Evolutionary conservation across 1,140 invertebrate genomes (phyloP).

Genomic region (Campodea augens): DNA sequence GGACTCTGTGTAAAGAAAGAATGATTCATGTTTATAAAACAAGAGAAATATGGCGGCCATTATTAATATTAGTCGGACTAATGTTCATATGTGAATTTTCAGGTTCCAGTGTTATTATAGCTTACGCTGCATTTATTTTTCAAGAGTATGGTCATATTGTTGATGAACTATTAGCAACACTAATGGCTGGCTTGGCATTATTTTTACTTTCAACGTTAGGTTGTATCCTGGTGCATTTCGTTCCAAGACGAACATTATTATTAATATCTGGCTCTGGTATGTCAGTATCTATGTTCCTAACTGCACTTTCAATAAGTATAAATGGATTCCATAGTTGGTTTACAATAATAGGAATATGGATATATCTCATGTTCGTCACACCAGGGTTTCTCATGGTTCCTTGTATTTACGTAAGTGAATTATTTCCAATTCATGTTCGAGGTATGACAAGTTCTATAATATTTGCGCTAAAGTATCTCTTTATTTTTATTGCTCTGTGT

Average conservation of each 20-base stretch:
- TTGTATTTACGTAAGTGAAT: not conserved
- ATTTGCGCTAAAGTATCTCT: not conserved
- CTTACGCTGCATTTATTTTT: not conserved
- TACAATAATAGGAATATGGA: not conserved
- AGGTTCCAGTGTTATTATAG: not conserved
- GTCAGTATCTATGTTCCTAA: not conserved
- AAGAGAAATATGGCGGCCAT: too few species aligned
- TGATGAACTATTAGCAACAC: not conserved
- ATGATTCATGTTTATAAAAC: too few species aligned
- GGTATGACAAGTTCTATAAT: not conserved
- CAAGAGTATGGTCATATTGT: not conserved
- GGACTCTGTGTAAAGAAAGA: too few species aligned
- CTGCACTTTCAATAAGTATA: not conserved
- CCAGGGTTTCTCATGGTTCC: not conserved
- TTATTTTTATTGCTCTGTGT: not conserved
- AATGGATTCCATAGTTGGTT: not conserved
- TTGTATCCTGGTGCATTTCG: not conserved
- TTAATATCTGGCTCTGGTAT: not conserved
- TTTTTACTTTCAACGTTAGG: not conserved
- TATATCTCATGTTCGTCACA: not conserved
- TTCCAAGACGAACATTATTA: not conserved
- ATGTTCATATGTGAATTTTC: not conserved
- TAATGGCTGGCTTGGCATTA: not conserved
- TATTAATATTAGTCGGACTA: not conserved
- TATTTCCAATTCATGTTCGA: not conserved